Base-by-base conservation (phyloP, 2,888 invertebrate species). In the Lasiommata megera region DNA sequence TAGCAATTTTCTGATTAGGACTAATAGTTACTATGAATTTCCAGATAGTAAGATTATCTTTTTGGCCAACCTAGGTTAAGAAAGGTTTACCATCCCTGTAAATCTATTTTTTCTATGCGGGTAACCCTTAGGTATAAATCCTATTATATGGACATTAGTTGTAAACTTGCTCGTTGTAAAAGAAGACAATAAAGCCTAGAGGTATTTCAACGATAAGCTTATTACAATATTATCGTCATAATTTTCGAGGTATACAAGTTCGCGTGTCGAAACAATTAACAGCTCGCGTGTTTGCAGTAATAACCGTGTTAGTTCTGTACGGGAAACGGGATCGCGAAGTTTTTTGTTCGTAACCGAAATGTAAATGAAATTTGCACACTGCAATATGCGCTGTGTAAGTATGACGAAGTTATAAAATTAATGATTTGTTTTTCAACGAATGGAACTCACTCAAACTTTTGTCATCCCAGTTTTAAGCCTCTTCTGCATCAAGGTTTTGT, bases 221-320 rank as follows among this genome's bases (percentile, higher is more conserved):
- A 52, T 52, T 31, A 52, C 41, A 52, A 12, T 52, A 52, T 41
- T 52, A 52, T 52, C 52, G 31, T 41, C 41, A 41, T 52, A 41
- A 52, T 52, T 41, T 52, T 52, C 31, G 52, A 6, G 29, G 52
- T 52, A 52, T 41, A 41, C 40, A 52, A 52, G 52, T 41, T 52
- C 31, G 52, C 41, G 52, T 52, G 52, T 41, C 41, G 52, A 52
- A 73, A 80, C 82, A 84, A 87, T 84, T 82, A 82, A 75, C 73
- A 65, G 77, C 78, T 86, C 74, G 85, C 85, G 84, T 86, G 87
- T 75, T 81, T 74, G 64, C 61, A 64, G 75, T 82, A 79, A 85
- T 86, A 81, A 84, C 79, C 63, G 71, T 76, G 76, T 74, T 74
- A 75, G 76, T 77, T 76, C 73, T 68, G 72, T 72, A 70, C 70